Evolutionary conservation across 2,888 invertebrate genomes (phyloP).

Genomic region (Tetramorium bicarinatum): DNA sequence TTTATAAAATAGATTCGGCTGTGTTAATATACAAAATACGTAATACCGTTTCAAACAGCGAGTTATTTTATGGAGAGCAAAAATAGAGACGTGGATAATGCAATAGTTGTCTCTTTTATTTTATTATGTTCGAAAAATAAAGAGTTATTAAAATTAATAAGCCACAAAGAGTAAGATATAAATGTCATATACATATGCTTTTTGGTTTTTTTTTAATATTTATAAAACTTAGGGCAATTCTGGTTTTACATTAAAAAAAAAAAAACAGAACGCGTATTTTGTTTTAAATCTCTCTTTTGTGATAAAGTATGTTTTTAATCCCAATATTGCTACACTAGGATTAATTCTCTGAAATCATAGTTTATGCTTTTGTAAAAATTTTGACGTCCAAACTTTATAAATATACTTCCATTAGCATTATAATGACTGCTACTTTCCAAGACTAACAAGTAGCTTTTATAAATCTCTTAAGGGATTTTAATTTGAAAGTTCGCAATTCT

Average conservation of each 20-base stretch:
- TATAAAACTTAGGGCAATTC: neutral
- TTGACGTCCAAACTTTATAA: slow-evolving; percentile 15
- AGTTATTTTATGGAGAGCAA: neutral
- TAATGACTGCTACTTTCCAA: slow-evolving; percentile 6
- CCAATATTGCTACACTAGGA: neutral
- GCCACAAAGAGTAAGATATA: neutral
- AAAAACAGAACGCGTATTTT: neutral
- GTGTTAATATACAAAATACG: neutral
- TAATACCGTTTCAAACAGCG: neutral
- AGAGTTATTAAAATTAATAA: neutral
- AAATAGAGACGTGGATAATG: neutral
- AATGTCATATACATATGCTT: neutral
- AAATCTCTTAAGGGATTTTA: slow-evolving; percentile 46
- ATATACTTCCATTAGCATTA: neutral
- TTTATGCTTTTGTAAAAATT: slow-evolving; percentile 23
- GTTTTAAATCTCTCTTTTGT: slow-evolving; percentile 9
- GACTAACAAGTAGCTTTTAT: slow-evolving; percentile 24
- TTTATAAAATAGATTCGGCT: neutral
- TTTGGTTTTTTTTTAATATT: neutral
- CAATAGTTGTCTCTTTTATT: neutral
- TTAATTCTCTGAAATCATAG: neutral
- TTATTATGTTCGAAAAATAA: neutral
- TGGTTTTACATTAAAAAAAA: neutral
- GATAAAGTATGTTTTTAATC: neutral
- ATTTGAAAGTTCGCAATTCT: slow-evolving; percentile 18